Evolutionary conservation across 1,140 invertebrate species (phyloP).

Genomic region (Drosophila eugracilis): DNA sequence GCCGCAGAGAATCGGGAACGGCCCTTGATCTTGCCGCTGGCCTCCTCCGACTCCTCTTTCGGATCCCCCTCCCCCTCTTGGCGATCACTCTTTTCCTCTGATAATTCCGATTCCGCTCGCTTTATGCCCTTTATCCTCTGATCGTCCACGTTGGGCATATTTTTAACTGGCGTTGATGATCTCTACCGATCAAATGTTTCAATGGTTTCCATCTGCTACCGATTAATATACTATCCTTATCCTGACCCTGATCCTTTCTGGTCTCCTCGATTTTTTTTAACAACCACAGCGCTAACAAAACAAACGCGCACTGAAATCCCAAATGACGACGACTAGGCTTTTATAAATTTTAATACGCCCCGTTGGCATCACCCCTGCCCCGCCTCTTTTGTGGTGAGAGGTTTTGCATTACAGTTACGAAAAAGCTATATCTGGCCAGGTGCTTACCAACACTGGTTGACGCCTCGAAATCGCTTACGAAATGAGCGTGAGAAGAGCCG

Average conservation of each 20-base stretch:
- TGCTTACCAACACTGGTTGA: slow-evolving; percentile 70
- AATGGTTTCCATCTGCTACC: slow-evolving; percentile 37
- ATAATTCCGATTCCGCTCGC: slow-evolving; percentile 26
- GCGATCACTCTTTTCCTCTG: slow-evolving; percentile 4
- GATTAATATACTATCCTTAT: slow-evolving; percentile 1
- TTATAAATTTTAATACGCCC: slow-evolving; percentile 67
- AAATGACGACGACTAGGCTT: slow-evolving; percentile 50
- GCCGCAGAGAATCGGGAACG: slow-evolving; percentile 81
- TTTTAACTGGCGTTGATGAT: slow-evolving; percentile 31
- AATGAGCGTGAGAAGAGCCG: slow-evolving; percentile 56
- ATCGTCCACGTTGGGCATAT: slow-evolving; percentile 72
- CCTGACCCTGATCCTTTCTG: slow-evolving; percentile 12
- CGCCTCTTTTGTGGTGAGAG: slow-evolving; percentile 52
- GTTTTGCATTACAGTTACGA: slow-evolving; percentile 67
- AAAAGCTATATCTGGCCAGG: slow-evolving; percentile 13
- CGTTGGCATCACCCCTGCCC: slow-evolving; percentile 1
- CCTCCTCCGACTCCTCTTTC: slow-evolving; percentile 22
- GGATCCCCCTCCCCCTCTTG: slow-evolving; percentile 9
- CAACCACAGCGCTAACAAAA: slow-evolving; percentile 60
- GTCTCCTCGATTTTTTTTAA: not conserved
- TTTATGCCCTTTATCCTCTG: slow-evolving; percentile 41
- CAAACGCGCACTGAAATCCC: slow-evolving; percentile 66
- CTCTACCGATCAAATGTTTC: slow-evolving; percentile 11
- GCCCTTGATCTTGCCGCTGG: slow-evolving; percentile 54
- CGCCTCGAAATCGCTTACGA: slow-evolving; percentile 39